phyloP scores from a whole-genome alignment of 2,888 invertebrate species.

The Acronicta aceris region DNA sequence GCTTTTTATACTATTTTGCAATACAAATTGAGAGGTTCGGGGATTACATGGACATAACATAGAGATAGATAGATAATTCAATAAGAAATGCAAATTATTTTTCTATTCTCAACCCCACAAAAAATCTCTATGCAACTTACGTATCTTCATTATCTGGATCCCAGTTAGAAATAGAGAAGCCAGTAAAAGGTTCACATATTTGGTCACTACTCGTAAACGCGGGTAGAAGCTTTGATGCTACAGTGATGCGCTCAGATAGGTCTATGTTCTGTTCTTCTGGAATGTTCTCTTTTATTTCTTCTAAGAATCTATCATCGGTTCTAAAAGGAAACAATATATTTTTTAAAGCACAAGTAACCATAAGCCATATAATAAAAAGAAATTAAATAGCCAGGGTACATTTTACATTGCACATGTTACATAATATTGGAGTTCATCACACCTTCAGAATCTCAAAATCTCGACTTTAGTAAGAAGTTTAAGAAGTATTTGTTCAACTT shows the following conservation, averaged over 20 bases:
- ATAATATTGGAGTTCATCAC: too few species aligned
- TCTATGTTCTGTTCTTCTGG: conserved; percentile 69
- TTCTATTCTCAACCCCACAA: too few species aligned
- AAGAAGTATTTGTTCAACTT: background rate
- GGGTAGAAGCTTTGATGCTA: conserved; percentile 70
- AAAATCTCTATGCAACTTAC: conserved; percentile 60
- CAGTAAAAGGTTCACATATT: conserved; percentile 90
- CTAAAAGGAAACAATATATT: conserved; percentile 58
- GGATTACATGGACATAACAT: too few species aligned
- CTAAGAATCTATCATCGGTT: conserved; percentile 79
- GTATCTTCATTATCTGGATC: conserved; percentile 85
- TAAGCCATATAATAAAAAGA: too few species aligned
- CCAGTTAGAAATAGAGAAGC: conserved; percentile 90
- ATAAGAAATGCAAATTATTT: too few species aligned
- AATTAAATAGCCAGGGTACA: background rate
- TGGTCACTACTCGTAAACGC: conserved; percentile 73
- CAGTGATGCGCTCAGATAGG: conserved; percentile 65
- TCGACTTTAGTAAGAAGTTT: too few species aligned
- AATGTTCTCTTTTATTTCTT: conserved; percentile 75
- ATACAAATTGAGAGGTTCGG: too few species aligned
- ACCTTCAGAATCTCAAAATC: too few species aligned
- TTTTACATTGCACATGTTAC: too few species aligned
- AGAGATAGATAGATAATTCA: too few species aligned
- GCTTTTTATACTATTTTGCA: too few species aligned
- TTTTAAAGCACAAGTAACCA: too few species aligned